Base-by-base conservation (phyloP, 2,888 invertebrate species). In the Orthosia gothica region DNA sequence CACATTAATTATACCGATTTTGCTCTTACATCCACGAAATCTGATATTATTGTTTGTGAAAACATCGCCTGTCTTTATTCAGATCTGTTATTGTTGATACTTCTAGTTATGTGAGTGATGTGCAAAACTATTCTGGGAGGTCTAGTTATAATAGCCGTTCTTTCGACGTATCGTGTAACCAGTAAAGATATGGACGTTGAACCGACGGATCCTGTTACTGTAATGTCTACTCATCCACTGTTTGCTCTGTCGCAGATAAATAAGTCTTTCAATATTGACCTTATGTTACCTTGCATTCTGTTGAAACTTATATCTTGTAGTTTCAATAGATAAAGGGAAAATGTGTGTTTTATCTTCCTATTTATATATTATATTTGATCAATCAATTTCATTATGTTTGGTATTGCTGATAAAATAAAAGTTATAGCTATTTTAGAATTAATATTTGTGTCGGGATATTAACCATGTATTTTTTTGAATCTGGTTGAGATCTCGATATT, bases 191-290 rank as follows among this genome's bases (percentile, higher is more conserved):
- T 74, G 74, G 54, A 72, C 66, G 68, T 68, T 70, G 70, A 68
- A 74, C 68, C 16, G 49, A 54, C 54, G 61, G 63, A 62, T 80
- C 54, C 45, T 67, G 71, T 81, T 74, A 77, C 70, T 71, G 66
- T 69, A 66, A 77, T 64, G 32, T 70, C 69, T 58, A 61, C 65
- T 79, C 57, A 61, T 62, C 40, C 18, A 57, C 54, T 76, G 84
- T 81, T 81, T 83, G 74, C 55, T 67, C 64, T 52, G 49, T 20
- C 49, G 20, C 62, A 74, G 73, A 84, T 74, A 76, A 76, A 70
- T 66, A 82, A 64, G 49, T 32, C 16, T 81, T 57, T 18, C 61
- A 79, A 72, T 76, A 67, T 80, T 80, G 73, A 81, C 45, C 18
- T 69, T 62, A 67, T 18, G 18, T 47, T 69, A 65, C 65, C 54